phyloP scores from a whole-genome alignment of 1,140 invertebrate genomes.

The Pachypeltis micranthus region DNA sequence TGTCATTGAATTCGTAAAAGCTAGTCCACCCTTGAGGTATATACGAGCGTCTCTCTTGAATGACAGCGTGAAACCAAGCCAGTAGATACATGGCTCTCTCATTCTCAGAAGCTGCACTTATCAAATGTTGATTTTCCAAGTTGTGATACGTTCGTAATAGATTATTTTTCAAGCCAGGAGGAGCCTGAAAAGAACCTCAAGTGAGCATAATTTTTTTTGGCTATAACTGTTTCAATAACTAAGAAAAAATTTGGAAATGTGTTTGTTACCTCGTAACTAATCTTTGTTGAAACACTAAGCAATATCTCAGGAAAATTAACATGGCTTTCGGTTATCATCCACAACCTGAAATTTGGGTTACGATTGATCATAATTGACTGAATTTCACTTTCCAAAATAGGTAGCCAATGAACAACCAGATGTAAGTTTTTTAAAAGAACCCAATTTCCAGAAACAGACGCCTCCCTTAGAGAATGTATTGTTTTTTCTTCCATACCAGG shows the following conservation, averaged over 20 bases:
- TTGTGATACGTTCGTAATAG: constrained; percentile 44
- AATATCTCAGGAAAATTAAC: constrained; percentile 49
- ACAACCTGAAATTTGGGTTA: constrained; percentile 49
- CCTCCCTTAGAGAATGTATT: constrained; percentile 34
- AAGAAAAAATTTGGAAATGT: too few species aligned
- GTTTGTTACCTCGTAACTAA: constrained; percentile 58
- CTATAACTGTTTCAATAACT: too few species aligned
- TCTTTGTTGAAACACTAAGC: constrained; percentile 58
- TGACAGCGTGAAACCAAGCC: constrained; percentile 71
- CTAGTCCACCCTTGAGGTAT: constrained; percentile 80
- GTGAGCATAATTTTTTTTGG: too few species aligned
- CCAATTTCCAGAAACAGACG: constrained; percentile 52
- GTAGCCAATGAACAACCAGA: constrained; percentile 65
- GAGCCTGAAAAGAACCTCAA: constrained; percentile 41
- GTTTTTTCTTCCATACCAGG: constrained; percentile 58
- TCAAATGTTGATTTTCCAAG: constrained; percentile 40
- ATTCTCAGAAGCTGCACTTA: constrained; percentile 29
- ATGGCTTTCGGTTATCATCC: constrained; percentile 62
- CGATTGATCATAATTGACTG: constrained; percentile 42
- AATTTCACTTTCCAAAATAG: constrained; percentile 58
- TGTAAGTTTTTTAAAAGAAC: constrained; percentile 81
- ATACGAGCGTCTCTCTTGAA: constrained; percentile 77
- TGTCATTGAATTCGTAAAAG: constrained; percentile 80
- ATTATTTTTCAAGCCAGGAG: constrained; percentile 54
- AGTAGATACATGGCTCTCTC: constrained; percentile 52